phyloP scores from a whole-genome alignment of 2,888 invertebrate genomes.

The Scaptomyza reducta region DNA sequence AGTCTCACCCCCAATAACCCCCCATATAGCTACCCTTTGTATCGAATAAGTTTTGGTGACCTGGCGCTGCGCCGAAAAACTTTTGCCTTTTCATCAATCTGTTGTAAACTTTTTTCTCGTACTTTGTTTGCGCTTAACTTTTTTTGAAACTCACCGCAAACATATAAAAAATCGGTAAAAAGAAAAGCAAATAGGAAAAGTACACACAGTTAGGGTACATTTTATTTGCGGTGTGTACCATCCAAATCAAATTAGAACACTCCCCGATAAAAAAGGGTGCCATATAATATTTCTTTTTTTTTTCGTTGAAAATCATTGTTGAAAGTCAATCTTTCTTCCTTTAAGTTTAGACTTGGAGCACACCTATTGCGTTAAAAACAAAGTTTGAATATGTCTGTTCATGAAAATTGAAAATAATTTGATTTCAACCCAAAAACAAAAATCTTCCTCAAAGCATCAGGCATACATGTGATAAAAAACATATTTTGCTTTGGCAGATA shows the following conservation, averaged over 20 bases:
- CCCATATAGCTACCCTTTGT: neutral
- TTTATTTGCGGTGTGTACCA: conserved; percentile 8
- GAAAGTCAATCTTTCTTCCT: too few species aligned
- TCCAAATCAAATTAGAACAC: conserved; percentile 43
- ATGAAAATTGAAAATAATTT: too few species aligned
- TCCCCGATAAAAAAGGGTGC: neutral
- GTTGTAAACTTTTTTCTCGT: conserved; percentile 32
- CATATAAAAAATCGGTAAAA: conserved; percentile 1
- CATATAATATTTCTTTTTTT: too few species aligned
- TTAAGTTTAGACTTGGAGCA: too few species aligned
- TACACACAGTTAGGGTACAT: neutral
- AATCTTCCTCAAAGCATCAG: too few species aligned
- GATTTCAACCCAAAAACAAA: too few species aligned
- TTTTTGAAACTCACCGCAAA: conserved; percentile 14
- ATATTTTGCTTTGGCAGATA: too few species aligned
- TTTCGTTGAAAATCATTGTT: too few species aligned
- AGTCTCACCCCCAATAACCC: neutral
- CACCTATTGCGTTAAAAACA: too few species aligned
- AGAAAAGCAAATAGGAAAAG: conserved; percentile 8
- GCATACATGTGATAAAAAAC: too few species aligned
- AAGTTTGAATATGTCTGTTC: too few species aligned
- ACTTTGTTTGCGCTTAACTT: conserved; percentile 47
- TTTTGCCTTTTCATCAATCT: conserved; percentile 52
- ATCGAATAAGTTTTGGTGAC: conserved; percentile 42
- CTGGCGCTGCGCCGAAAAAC: conserved; percentile 37